These are phyloP conservation scores for Hirtodrosophila duncani DNA, from an alignment of 2,888 invertebrate species.

Conservation along the genomic window DNA sequence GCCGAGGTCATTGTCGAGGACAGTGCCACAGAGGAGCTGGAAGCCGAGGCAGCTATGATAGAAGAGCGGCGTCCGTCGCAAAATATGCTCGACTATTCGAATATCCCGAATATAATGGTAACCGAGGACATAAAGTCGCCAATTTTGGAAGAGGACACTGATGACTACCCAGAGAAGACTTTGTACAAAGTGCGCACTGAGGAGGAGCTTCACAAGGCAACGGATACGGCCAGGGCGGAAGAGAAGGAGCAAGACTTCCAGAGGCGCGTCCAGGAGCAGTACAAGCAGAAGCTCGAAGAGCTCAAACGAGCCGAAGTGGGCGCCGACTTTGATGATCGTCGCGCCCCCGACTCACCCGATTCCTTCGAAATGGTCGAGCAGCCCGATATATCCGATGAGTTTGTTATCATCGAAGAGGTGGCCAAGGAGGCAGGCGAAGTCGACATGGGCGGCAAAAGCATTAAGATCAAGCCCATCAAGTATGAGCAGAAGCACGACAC, in stretches of 20 bases:
- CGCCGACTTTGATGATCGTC: conserved; percentile 80
- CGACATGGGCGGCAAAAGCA: conserved; percentile 89
- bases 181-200: conserved; percentile 76
- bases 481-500: conserved; percentile 83
- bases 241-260: conserved; percentile 77
- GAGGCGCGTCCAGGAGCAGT: conserved; percentile 77
- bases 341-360: conserved; percentile 87
- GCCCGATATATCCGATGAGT: conserved; percentile 91
- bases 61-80: conserved; percentile 74
- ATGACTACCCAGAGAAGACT: conserved; percentile 75
- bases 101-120: conserved; percentile 77
- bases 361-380: conserved; percentile 93
- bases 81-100: conserved; percentile 77
- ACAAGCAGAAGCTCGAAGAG: conserved; percentile 81
- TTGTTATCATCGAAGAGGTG: conserved; percentile 92
- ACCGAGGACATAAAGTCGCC: conserved; percentile 77
- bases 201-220: conserved; percentile 74
- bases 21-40: conserved; percentile 75
- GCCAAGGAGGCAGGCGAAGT: conserved; percentile 91
- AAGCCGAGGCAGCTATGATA: conserved; percentile 69
- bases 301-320: conserved; percentile 79
- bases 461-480: conserved; percentile 82
- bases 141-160: conserved; percentile 63
- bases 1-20: conserved; percentile 78
- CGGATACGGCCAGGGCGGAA: conserved; percentile 67